These are phyloP conservation scores for Rhodinocichla rosea DNA, from an alignment of 2,113 vertebrate genomes.

Conservation along the genomic window DNA sequence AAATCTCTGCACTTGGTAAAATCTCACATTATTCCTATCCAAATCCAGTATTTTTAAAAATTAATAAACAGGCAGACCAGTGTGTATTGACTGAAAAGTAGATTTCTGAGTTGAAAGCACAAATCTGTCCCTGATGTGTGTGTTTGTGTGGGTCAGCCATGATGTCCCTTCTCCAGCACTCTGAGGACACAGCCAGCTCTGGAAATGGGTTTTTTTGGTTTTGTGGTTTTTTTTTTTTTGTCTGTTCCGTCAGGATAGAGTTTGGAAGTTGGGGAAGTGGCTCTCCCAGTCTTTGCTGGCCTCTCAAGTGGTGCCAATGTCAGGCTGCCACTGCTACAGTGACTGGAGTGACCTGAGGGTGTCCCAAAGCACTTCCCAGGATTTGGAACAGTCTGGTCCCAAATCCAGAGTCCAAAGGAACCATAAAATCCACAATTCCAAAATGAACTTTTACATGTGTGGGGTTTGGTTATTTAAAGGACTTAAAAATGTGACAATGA, in stretches of 20 bases:
- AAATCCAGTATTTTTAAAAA: not conserved
- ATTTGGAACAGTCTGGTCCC: not conserved
- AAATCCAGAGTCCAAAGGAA: not conserved
- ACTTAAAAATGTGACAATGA: not conserved
- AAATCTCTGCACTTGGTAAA: not conserved
- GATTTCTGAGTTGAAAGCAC: not conserved
- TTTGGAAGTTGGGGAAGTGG: not conserved
- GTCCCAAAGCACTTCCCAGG: not conserved
- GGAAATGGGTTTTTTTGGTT: not conserved
- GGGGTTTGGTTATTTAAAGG: not conserved
- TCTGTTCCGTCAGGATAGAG: not conserved
- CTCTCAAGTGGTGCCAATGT: constrained; percentile 1
- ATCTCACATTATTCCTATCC: not conserved
- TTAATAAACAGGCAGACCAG: not conserved
- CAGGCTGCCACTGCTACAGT: not conserved
- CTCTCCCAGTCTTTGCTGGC: not conserved
- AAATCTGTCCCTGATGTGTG: not conserved
- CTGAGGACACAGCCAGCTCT: not conserved
- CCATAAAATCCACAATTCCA: not conserved
- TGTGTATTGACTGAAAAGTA: not conserved
- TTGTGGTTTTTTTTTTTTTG: not conserved
- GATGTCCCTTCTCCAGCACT: not conserved
- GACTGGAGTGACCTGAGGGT: not conserved
- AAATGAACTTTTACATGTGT: not conserved
- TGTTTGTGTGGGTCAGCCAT: not conserved